phyloP scores from a whole-genome alignment of 2,797 vertebrate species.

The Scarus forsteni region DNA sequence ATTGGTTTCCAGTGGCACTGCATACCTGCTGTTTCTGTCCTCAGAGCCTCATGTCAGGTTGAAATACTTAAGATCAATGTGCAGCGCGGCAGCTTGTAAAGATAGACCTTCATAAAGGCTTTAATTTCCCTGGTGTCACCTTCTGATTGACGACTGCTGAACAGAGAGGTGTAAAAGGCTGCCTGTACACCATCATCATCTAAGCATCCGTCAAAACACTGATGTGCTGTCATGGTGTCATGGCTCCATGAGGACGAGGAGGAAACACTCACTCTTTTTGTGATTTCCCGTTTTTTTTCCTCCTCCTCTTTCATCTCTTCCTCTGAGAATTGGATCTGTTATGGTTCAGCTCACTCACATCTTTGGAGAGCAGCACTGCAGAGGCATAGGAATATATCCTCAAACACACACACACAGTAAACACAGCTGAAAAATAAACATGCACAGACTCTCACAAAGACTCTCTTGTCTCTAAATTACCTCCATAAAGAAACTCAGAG shows the following conservation, averaged over 20 bases:
- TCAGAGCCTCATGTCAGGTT: slow-evolving; percentile 36
- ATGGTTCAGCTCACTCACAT: slow-evolving; percentile 36
- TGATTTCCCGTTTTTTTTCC: neutral
- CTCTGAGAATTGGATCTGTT: slow-evolving; percentile 36
- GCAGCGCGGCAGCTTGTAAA: slow-evolving; percentile 34
- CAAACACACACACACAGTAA: slow-evolving; percentile 7
- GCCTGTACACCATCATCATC: slow-evolving; percentile 28
- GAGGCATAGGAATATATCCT: slow-evolving; percentile 38
- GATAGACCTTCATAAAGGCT: slow-evolving; percentile 52
- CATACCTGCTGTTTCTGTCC: slow-evolving; percentile 19
- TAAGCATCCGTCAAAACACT: slow-evolving; percentile 29
- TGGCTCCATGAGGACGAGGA: slow-evolving; percentile 29
- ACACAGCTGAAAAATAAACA: slow-evolving; percentile 27
- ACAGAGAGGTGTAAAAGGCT: slow-evolving; percentile 40
- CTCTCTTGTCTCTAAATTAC: slow-evolving; percentile 26
- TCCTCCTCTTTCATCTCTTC: slow-evolving; percentile 35
- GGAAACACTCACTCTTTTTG: slow-evolving; percentile 2
- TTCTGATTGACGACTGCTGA: slow-evolving; percentile 49
- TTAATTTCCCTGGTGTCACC: slow-evolving; percentile 73
- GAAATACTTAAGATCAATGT: slow-evolving; percentile 53
- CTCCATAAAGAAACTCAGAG: slow-evolving; percentile 38
- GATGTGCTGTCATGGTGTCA: slow-evolving; percentile 39
- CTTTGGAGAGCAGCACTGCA: slow-evolving; percentile 38
- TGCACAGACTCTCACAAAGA: neutral
- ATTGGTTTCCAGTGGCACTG: slow-evolving; percentile 1